Evolutionary conservation across 2,797 vertebrate species (phyloP), one percentile per base, ranked within the genome.

Genomic region (Chiropotes sagulatus): DNA sequence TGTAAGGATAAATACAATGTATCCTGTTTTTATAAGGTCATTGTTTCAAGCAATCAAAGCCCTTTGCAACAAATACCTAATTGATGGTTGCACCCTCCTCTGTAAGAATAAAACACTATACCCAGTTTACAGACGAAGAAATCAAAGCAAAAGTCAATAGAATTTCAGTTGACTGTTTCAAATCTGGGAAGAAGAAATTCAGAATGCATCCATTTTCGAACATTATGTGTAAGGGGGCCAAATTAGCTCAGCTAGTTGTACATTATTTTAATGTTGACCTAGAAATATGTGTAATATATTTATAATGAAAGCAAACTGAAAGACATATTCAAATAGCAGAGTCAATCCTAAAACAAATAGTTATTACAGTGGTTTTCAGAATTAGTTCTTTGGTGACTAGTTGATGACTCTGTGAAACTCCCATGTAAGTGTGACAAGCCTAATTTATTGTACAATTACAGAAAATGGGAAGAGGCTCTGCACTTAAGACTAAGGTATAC

Each of bases 311-410:
- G 96, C 86, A 94, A 96, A 97, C 81, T 90, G 61, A 95, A 94
- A 96, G 93, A 90, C 79, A 93, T 88, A 95, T 87, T 96, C 97
- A 96, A 97, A 95, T 67, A 96, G 83, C 80, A 90, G 52, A 97
- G 89, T 96, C 95, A 96, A 97, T 95, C 97, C 97, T 97, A 97
- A 98, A 97, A 92, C 96, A 96, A 97, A 97, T 67, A 97, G 58
- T 85, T 95, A 87, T 96, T 95, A 96, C 50, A 90, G 76, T 79
- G 76, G 94, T 86, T 97, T 97, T 94, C 92, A 82, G 92, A 92
- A 76, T 67, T 90, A 96, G 79, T 95, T 96, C 93, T 97, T 96
- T 85, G 41, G 89, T 95, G 64, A 94, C 94, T 93, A 85, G n/a
- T 57, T 95, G 94, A 97, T 94, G 94, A 95, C 83, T 95, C 95